Evolutionary conservation across 2,113 vertebrate genomes (phyloP).

Genomic region (Dipodomys stephensi): DNA sequence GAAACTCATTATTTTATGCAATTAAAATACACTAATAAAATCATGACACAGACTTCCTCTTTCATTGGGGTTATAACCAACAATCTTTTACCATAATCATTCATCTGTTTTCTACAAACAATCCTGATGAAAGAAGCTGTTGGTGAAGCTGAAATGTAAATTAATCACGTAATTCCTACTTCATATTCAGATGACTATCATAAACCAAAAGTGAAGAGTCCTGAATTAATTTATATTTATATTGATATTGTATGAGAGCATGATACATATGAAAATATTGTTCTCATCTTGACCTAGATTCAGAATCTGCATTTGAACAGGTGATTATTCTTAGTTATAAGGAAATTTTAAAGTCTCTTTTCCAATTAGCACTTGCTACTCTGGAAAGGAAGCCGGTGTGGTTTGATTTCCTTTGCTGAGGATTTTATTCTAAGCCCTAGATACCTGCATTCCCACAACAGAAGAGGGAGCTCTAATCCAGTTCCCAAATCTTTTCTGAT

Average conservation of each 20-base stretch:
- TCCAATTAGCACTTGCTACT: neutral
- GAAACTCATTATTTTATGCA: neutral
- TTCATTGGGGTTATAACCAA: neutral
- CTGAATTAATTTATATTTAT: conserved; percentile 37
- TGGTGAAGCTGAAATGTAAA: conserved; percentile 77
- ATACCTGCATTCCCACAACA: conserved; percentile 21
- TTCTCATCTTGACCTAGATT: neutral
- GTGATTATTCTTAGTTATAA: neutral
- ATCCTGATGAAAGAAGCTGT: conserved; percentile 75
- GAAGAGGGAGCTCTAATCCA: conserved; percentile 43
- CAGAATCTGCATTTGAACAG: conserved; percentile 18
- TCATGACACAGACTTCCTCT: neutral
- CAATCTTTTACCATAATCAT: conserved; percentile 41
- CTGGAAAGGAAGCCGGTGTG: neutral
- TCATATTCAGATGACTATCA: conserved; percentile 60
- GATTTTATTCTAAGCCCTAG: neutral
- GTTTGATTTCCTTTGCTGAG: neutral
- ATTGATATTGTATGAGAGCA: neutral
- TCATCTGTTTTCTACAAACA: conserved; percentile 60
- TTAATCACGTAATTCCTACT: conserved; percentile 63
- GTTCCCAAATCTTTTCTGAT: neutral
- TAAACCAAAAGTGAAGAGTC: neutral
- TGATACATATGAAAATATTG: neutral
- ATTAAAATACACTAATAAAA: neutral
- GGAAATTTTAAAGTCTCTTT: neutral